These are phyloP conservation scores for Dryomyza anilis DNA, from an alignment of 2,888 invertebrate genomes.

Conservation along the genomic window DNA sequence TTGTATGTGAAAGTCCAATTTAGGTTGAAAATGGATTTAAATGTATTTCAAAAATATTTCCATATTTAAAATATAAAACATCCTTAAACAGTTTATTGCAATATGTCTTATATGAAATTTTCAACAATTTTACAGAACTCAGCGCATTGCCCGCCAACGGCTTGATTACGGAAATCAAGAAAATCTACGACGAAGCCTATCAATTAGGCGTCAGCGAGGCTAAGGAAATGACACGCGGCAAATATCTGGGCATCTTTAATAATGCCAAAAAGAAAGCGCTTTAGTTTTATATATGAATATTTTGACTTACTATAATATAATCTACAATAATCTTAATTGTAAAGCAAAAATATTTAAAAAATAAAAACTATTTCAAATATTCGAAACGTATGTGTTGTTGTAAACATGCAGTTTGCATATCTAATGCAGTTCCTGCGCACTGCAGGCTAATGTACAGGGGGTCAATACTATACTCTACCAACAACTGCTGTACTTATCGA, in stretches of 20 bases:
- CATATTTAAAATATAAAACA: too few species aligned
- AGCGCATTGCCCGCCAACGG: constrained; percentile 78
- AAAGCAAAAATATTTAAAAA: not conserved
- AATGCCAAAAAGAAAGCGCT: constrained; percentile 46
- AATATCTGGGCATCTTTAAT: constrained; percentile 86
- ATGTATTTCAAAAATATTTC: too few species aligned
- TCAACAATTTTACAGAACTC: constrained; percentile 67
- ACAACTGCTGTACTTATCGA: constrained; percentile 2
- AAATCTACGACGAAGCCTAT: constrained; percentile 92
- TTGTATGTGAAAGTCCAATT: too few species aligned
- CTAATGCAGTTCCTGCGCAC: constrained; percentile 18
- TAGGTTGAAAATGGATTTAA: too few species aligned
- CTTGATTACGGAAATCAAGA: constrained; percentile 90
- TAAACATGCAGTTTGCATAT: too few species aligned
- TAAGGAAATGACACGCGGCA: constrained; percentile 94
- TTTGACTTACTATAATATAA: too few species aligned
- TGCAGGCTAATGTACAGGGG: too few species aligned
- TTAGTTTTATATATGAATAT: too few species aligned
- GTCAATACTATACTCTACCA: too few species aligned
- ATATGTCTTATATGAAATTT: constrained; percentile 4
- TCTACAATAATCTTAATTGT: not conserved
- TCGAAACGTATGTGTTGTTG: too few species aligned
- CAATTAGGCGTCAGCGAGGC: constrained; percentile 93
- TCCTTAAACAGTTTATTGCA: not conserved
- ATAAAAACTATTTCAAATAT: too few species aligned